These are phyloP conservation scores for Lerema accius DNA, from an alignment of 1,140 invertebrate genomes.

Conservation along the genomic window DNA sequence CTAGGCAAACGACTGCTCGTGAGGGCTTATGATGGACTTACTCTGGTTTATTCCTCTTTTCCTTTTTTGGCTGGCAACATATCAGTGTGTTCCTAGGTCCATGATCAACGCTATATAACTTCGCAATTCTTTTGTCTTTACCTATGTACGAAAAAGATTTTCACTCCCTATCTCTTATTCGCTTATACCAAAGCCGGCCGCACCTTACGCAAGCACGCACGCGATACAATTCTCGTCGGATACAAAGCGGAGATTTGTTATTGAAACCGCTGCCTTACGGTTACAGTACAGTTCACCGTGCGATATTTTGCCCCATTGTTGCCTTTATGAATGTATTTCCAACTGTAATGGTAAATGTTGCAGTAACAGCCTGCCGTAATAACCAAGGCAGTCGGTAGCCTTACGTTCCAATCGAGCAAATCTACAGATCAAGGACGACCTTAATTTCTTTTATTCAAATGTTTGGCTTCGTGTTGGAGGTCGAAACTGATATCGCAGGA, in stretches of 20 bases:
- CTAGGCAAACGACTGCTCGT: too few relatives aligned
- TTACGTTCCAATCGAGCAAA: background rate
- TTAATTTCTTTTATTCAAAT: slow-evolving; percentile 3
- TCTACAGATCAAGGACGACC: background rate
- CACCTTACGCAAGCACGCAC: slow-evolving; percentile 47
- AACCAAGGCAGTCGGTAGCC: slow-evolving; percentile 1
- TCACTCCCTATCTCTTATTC: too few relatives aligned
- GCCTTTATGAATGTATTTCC: slow-evolving; percentile 24
- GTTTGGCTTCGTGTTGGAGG: too few relatives aligned
- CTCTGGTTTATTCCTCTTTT: too few relatives aligned
- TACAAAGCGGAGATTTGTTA: slow-evolving; percentile 38
- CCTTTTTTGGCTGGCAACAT: too few relatives aligned
- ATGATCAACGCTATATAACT: too few relatives aligned
- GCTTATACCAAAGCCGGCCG: background rate
- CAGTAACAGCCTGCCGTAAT: slow-evolving; percentile 10
- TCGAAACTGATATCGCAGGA: too few relatives aligned
- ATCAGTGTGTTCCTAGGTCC: too few relatives aligned
- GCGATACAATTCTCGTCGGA: slow-evolving; percentile 44
- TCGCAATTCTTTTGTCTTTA: too few relatives aligned
- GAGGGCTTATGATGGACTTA: too few relatives aligned
- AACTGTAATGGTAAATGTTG: slow-evolving; percentile 17
- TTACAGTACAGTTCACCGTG: slow-evolving; percentile 29
- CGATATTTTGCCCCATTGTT: slow-evolving; percentile 24
- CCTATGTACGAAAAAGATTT: too few relatives aligned
- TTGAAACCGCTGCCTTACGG: slow-evolving; percentile 35